Base-by-base conservation (phyloP, 2,113 vertebrate species). In the Bathybates hornii region DNA sequence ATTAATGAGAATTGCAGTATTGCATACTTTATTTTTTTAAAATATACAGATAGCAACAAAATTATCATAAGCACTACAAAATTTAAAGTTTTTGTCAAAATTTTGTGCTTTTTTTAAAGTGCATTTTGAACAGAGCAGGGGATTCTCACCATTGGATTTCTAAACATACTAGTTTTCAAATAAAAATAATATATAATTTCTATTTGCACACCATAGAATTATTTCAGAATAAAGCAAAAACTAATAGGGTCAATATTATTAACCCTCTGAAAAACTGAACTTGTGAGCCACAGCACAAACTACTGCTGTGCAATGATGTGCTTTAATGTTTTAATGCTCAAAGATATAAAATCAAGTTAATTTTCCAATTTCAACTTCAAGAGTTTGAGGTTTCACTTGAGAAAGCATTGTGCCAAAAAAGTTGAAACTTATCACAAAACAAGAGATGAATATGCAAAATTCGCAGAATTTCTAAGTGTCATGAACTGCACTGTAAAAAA, bases 11-110 rank as follows among this genome's bases (percentile, higher is more conserved):
- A 48, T 0, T 17, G 13, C 9, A 17, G 41, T 48, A 3, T 0
- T 45, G 41, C 21, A 17, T 61, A 61, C 29, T 34, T 9, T 21
- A 0, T 21, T 14, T 63, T 19, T 29, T 29, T 5, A 0, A 1
- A 10, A 41, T 41, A 41, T 41, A 41, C 4, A 68, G 6, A 1
- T 38, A 21, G 34, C 4, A 12, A 5, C 4, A n/a, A 5, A 63
- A 13, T 66, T 38, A 38, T 66, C n/a, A 38, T 66, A 38, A 66
- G 6, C 1, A n/a, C 34, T 7, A 5, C 1, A 0, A 1, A 0
- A 66, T 66, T n/a, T 38, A 38, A 66, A 38, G 1, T 38, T 66
- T 12, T 66, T 12, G 32, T 38, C 17, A 66, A 0, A 13, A 0
- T 13, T 7, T n/a, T 66, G 61, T 13, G 34, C 19, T 19, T 38